Conservation (phyloP, 2,797 vertebrate genomes). For the Premnoplex brunnescens region DNA sequence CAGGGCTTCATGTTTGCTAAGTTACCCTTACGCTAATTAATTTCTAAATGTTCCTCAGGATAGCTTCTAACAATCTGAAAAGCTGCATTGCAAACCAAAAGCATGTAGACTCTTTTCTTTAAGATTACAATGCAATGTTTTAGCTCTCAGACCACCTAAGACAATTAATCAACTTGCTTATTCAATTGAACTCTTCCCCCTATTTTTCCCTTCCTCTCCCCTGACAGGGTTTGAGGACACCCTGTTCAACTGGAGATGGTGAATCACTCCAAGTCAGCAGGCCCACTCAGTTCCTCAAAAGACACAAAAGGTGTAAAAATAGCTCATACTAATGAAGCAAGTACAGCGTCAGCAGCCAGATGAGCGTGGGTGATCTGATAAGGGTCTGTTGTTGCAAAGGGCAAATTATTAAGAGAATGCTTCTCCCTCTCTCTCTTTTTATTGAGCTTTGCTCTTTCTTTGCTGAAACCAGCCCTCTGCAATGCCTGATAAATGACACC, state of each 20-base stretch:
- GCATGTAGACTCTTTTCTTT: not conserved
- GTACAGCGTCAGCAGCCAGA: slow-evolving; percentile 86
- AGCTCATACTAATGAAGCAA: slow-evolving; percentile 83
- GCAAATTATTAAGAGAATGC: slow-evolving; percentile 81
- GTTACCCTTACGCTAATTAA: not conserved
- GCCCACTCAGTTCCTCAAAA: slow-evolving; percentile 93
- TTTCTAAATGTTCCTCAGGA: not conserved
- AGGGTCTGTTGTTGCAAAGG: slow-evolving; percentile 80
- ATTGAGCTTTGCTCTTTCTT: slow-evolving; percentile 72
- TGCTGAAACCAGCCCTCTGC: slow-evolving; percentile 65
- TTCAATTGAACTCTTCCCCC: not conserved
- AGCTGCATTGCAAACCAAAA: not conserved
- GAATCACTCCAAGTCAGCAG: slow-evolving; percentile 87
- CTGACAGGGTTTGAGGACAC: slow-evolving; percentile 56
- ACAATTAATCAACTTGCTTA: slow-evolving; percentile 7
- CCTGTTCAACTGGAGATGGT: slow-evolving; percentile 77
- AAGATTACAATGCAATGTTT: not conserved
- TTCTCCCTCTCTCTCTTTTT: slow-evolving; percentile 70
- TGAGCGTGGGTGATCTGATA: slow-evolving; percentile 87
- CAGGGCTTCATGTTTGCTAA: not conserved
- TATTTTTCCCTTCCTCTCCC: not conserved
- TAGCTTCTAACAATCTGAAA: not conserved
- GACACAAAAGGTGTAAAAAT: slow-evolving; percentile 93
- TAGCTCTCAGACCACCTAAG: not conserved
- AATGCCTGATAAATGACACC: slow-evolving; percentile 68